phyloP scores from a whole-genome alignment of 2,888 invertebrate genomes.

The Ephialtes manifestator region DNA sequence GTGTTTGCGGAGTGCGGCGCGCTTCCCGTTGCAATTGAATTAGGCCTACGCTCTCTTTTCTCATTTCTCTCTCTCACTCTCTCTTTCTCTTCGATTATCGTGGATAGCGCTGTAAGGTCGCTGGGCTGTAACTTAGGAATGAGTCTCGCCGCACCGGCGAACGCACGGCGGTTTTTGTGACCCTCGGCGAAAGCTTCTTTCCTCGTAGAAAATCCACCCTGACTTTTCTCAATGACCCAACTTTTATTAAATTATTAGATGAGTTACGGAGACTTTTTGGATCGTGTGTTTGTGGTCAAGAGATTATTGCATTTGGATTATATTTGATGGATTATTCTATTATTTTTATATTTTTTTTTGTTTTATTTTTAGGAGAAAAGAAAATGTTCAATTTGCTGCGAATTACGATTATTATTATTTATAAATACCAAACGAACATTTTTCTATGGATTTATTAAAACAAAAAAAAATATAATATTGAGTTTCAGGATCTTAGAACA shows the following conservation, averaged over 20 bases:
- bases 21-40: conserved; percentile 83
- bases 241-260: conserved; percentile 9
- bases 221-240: conserved; percentile 3
- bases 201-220: not conserved
- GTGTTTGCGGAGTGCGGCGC: conserved; percentile 85
- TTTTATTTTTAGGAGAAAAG: not conserved
- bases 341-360: not conserved
- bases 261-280: not conserved
- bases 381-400: not conserved
- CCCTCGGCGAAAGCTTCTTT: conserved; percentile 1
- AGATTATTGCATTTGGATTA: conserved; percentile 6
- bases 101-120: conserved; percentile 9
- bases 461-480: not conserved
- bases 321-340: not conserved
- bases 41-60: conserved; percentile 74
- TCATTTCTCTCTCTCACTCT: conserved; percentile 43
- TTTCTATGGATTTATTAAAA: not conserved
- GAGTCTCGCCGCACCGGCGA: conserved; percentile 1
- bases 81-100: conserved; percentile 51
- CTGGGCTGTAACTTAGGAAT: conserved; percentile 6
- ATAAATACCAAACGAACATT: not conserved
- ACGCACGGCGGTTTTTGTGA: not conserved
- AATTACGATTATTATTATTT: not conserved
- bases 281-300: conserved; percentile 2
- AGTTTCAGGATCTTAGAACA: too few species aligned